Evolutionary conservation across 2,797 vertebrate genomes (phyloP), one percentile per base, ranked within the genome.

Genomic region (Craterocephalus amniculus): DNA sequence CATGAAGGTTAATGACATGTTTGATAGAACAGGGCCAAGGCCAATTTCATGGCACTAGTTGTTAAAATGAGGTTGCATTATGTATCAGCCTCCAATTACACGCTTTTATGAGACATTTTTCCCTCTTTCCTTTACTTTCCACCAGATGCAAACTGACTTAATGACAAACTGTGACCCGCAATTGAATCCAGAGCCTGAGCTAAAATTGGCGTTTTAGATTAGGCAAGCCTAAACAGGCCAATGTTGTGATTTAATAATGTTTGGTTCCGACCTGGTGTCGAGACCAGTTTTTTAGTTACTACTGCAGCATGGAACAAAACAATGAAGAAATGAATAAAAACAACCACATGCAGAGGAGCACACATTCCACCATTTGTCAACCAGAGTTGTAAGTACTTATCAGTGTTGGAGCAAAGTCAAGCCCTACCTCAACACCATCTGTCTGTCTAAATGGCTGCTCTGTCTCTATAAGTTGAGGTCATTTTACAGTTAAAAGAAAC

Each of bases 341-440:
- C 36, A 56, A 65, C 66, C 59, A 56, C 35, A 18, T 11, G n/a
- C 60, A 63, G 14, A 76, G 32, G 82, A 32, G 20, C 71, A 58
- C 76, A 88, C 77, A 68, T 16, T 18, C 40, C 57, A 64, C 58
- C 63, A 76, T 84, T 81, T 75, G 58, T 70, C 49, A 62, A 62
- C 58, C 63, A 18, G 49, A 70, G 77, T 78, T 38, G 65, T 69
- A 67, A 80, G 69, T 65, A 58, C 78, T 81, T 88, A 87, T 91
- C 85, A 88, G 78, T 78, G 77, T 83, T 74, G 79, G 78, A 79
- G 72, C 54, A 68, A 90, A 83, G 79, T 78, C 74, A 70, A 70
- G 75, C 70, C 69, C 77, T 81, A 70, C 76, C 83, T 83, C 78
- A 82, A 88, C 78, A 84, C 76, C 83, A 91, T 91, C 79, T 86